Conservation (phyloP, 2,888 invertebrate species). For the Siphlonurus alternatus region DNA sequence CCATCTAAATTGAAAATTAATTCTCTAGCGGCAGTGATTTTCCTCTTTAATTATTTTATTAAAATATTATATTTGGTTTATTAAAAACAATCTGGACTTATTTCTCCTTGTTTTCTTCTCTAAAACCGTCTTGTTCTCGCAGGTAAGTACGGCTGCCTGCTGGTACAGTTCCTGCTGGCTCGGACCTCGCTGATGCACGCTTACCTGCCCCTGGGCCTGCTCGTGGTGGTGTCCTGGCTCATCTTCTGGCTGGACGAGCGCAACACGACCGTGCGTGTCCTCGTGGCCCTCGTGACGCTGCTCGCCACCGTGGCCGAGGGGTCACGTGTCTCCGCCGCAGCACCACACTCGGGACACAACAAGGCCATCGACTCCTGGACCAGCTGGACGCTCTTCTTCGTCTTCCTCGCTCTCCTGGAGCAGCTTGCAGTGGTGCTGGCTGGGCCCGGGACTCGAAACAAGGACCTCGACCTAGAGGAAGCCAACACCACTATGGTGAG, state of each 20-base stretch:
- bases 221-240: slow-evolving; percentile 21
- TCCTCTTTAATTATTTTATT: no score
- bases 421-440: neutral
- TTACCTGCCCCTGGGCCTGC: slow-evolving; percentile 28
- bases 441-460: no score
- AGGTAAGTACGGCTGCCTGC: slow-evolving; percentile 18
- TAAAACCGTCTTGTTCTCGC: slow-evolving; percentile 1
- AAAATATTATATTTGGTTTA: no score
- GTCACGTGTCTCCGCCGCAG: slow-evolving; percentile 12
- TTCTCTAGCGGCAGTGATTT: no score
- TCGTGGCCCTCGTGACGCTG: slow-evolving; percentile 13
- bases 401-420: slow-evolving; percentile 16
- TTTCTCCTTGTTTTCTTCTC: no score
- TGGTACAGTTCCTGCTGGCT: slow-evolving; percentile 24
- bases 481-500: no score
- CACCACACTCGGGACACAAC: slow-evolving; percentile 14
- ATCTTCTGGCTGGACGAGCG: slow-evolving; percentile 16
- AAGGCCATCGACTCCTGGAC: slow-evolving; percentile 17
- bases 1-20: no score
- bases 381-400: slow-evolving; percentile 16
- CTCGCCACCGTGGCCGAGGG: slow-evolving; percentile 14
- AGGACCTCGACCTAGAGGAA: no score
- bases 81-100: no score
- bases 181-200: slow-evolving; percentile 30
- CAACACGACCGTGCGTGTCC: slow-evolving; percentile 13